phyloP scores from a whole-genome alignment of 1,140 invertebrate genomes.

The Luehdorfia chinensis region DNA sequence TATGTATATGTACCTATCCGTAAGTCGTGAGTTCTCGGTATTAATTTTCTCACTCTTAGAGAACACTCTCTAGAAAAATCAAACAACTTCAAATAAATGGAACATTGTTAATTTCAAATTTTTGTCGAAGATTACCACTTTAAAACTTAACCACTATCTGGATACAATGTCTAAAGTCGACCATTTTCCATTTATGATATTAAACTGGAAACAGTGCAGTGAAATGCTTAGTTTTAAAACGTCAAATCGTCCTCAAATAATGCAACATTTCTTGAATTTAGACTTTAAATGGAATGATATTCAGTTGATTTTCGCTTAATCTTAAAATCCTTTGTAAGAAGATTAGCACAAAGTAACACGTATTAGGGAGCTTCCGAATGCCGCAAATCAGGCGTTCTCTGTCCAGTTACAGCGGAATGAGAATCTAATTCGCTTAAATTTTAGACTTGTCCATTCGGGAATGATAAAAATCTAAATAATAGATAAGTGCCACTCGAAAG shows the following conservation, averaged over 20 bases:
- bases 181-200: conserved; percentile 15
- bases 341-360: conserved; percentile 61
- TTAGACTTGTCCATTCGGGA: no score
- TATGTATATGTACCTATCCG: no score
- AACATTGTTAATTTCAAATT: no score
- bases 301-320: conserved; percentile 21
- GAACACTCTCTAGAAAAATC: no score
- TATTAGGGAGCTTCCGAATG: conserved; percentile 63
- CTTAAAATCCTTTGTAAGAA: conserved; percentile 39
- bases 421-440: conserved; percentile 4
- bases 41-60: no score
- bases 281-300: not conserved
- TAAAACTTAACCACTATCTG: not conserved
- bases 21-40: no score
- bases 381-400: conserved; percentile 42
- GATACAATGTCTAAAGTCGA: conserved; percentile 10
- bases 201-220: conserved; percentile 1
- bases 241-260: conserved; percentile 3
- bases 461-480: no score
- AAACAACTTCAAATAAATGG: no score
- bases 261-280: not conserved
- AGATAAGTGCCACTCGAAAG: no score
- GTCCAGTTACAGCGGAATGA: conserved; percentile 6
- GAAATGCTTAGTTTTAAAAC: conserved; percentile 12
- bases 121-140: no score